Conservation (phyloP, 2,888 invertebrate species). For the Athalia circularis region DNA sequence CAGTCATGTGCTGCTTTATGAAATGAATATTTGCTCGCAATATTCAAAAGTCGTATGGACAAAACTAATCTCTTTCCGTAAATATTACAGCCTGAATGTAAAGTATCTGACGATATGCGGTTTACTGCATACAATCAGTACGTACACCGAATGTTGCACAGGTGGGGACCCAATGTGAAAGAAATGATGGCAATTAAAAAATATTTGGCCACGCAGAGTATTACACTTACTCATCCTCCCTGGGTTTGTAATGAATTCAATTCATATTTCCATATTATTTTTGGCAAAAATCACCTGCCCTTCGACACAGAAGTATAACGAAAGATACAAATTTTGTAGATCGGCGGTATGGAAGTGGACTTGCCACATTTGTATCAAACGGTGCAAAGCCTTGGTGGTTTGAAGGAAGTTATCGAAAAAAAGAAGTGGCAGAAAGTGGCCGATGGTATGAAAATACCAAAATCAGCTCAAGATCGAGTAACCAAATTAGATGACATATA, state of each 20-base stretch:
- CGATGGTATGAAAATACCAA: constrained; percentile 90
- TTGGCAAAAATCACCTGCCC: background rate
- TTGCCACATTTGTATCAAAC: constrained; percentile 89
- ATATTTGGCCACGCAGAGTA: constrained; percentile 86
- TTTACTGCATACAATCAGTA: constrained; percentile 94
- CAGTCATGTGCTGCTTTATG: background rate
- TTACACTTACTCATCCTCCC: constrained; percentile 84
- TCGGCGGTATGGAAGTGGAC: constrained; percentile 94
- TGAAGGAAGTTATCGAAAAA: constrained; percentile 90
- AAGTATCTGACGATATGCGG: constrained; percentile 88
- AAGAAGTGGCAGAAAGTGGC: constrained; percentile 93
- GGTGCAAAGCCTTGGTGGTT: constrained; percentile 89
- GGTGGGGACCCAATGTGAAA: constrained; percentile 92
- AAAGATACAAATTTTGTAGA: constrained; percentile 73
- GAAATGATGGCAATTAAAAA: constrained; percentile 90
- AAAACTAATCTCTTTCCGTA: constrained; percentile 44
- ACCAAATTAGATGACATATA: constrained; percentile 92
- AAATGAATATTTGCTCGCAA: constrained; percentile 42
- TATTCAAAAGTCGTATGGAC: constrained; percentile 8
- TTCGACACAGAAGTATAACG: constrained; percentile 24
- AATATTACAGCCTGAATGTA: constrained; percentile 82
- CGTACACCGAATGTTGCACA: constrained; percentile 88
- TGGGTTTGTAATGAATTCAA: constrained; percentile 77
- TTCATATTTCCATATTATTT: constrained; percentile 12
- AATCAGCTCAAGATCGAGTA: constrained; percentile 85